Evolutionary conservation across 2,888 invertebrate species (phyloP).

Genomic region (Agonopterix heracliana): DNA sequence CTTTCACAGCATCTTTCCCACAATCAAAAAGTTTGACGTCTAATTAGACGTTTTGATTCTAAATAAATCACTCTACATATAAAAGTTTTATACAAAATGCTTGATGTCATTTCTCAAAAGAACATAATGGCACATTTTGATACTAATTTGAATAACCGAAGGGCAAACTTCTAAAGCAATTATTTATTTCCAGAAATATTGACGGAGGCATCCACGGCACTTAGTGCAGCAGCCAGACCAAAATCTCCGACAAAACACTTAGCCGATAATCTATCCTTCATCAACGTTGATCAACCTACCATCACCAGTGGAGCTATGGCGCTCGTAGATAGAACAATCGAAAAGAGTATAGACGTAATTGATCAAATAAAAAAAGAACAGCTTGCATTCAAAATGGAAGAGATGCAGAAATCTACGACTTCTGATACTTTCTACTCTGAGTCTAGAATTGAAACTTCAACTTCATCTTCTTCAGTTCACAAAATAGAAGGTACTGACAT

Average conservation of each 20-base stretch:
- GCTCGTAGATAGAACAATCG: slow-evolving; percentile 68
- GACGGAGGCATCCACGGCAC: slow-evolving; percentile 52
- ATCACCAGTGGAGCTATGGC: slow-evolving; percentile 73
- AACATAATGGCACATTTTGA: slow-evolving; percentile 1
- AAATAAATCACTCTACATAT: too few species aligned
- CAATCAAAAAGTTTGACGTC: neutral
- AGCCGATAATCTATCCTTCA: slow-evolving; percentile 62
- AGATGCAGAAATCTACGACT: slow-evolving; percentile 50
- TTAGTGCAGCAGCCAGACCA: slow-evolving; percentile 55
- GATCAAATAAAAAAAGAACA: slow-evolving; percentile 65
- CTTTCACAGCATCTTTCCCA: slow-evolving; percentile 26
- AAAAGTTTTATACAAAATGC: too few species aligned
- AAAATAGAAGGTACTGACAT: slow-evolving; percentile 53
- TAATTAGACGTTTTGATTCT: too few species aligned
- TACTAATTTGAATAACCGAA: neutral
- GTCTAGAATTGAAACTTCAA: slow-evolving; percentile 59
- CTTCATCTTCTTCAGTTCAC: slow-evolving; percentile 62
- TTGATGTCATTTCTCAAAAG: too few species aligned
- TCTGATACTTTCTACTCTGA: slow-evolving; percentile 60
- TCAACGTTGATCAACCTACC: slow-evolving; percentile 72
- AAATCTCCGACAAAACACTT: slow-evolving; percentile 69
- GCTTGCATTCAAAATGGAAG: slow-evolving; percentile 61
- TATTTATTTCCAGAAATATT: slow-evolving; percentile 57
- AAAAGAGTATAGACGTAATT: slow-evolving; percentile 60
- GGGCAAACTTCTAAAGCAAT: too few species aligned